Conservation (phyloP, 2,113 vertebrate genomes). For the Pyrgilauda ruficollis region DNA sequence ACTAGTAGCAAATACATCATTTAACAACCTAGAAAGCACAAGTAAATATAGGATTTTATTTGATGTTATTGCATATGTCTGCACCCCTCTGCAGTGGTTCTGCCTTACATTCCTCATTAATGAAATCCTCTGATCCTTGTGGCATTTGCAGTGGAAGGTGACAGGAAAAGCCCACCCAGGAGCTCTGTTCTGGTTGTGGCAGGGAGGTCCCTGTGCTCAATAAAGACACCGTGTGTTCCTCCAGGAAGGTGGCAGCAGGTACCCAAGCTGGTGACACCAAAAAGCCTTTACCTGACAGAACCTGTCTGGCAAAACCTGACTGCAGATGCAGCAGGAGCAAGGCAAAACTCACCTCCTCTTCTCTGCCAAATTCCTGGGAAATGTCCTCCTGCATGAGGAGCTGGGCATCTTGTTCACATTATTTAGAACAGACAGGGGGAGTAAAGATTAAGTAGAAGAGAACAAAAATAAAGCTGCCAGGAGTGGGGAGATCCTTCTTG, state of each 20-base stretch:
- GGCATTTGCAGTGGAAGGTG: not conserved
- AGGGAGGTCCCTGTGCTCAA: not conserved
- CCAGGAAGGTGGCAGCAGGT: not conserved
- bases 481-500: not conserved
- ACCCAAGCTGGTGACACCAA: not conserved
- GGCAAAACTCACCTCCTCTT: not conserved
- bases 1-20: not conserved
- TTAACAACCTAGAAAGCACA: not conserved
- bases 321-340: not conserved
- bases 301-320: not conserved
- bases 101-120: not conserved
- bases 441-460: not conserved
- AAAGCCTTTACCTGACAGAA: not conserved
- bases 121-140: not conserved
- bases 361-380: not conserved
- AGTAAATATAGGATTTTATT: not conserved
- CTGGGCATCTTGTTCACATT: not conserved
- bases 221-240: not conserved
- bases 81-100: not conserved
- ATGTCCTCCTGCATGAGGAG: not conserved
- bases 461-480: not conserved
- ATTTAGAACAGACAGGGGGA: not conserved
- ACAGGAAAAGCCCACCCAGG: not conserved
- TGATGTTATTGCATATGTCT: not conserved
- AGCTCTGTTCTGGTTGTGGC: not conserved